Percentiles rank a stretch among this genome's conserved stretches.
Evolutionary conservation across 2,888 invertebrate genomes (phyloP).

Genomic region (Cyclophora albipunctata): DNA sequence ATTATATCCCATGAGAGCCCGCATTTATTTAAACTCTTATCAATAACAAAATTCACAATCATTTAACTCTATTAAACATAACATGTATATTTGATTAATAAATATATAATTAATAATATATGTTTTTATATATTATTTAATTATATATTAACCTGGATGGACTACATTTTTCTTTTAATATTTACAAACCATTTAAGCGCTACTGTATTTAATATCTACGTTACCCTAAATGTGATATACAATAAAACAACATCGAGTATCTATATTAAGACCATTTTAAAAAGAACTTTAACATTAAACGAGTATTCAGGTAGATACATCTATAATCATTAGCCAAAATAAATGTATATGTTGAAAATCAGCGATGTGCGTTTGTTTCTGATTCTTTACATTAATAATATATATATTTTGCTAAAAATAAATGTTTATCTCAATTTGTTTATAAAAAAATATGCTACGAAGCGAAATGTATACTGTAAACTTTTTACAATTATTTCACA

Average conservation of each 20-base stretch:
- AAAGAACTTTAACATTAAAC: neutral
- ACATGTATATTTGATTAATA: slow-evolving; percentile 6
- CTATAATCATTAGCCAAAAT: too few species aligned
- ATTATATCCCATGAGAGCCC: slow-evolving; percentile 12
- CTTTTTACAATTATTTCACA: slow-evolving; percentile 13
- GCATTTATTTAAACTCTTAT: slow-evolving; percentile 7
- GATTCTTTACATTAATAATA: neutral
- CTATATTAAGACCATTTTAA: slow-evolving; percentile 12
- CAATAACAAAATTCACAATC: slow-evolving; percentile 13
- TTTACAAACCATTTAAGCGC: slow-evolving; percentile 65
- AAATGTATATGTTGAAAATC: too few species aligned
- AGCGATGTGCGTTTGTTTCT: slow-evolving; percentile 18
- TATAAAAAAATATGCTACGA: slow-evolving; percentile 25
- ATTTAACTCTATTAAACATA: slow-evolving; percentile 13
- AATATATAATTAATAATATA: slow-evolving; percentile 8
- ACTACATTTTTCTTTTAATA: slow-evolving; percentile 56
- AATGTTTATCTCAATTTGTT: slow-evolving; percentile 6
- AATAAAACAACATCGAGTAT: slow-evolving; percentile 17
- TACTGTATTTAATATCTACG: slow-evolving; percentile 34
- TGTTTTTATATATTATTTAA: slow-evolving; percentile 5
- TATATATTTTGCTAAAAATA: slow-evolving; percentile 20
- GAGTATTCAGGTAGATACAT: too few species aligned
- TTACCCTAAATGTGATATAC: slow-evolving; percentile 21
- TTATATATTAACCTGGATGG: slow-evolving; percentile 40
- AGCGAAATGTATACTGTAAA: slow-evolving; percentile 23